A percentile compares a stretch with the other conserved stretches of the same genome.
Evolutionary conservation across 2,888 invertebrate species (phyloP).

Genomic region (Zaprionus obscuricornis): DNA sequence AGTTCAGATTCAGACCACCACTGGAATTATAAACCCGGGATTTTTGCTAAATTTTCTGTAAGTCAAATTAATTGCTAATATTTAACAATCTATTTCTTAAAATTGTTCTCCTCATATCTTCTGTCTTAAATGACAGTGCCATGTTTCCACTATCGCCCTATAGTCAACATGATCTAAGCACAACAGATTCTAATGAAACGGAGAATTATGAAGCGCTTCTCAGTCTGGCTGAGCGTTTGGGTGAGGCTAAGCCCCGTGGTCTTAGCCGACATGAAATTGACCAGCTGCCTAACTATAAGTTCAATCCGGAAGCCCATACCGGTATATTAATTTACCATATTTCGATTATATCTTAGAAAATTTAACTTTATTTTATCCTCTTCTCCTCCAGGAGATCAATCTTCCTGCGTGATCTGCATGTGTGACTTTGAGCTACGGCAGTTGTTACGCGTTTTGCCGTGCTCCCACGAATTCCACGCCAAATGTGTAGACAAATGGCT

Average conservation of each 20-base stretch:
- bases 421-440: conserved; percentile 97
- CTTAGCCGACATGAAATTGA: conserved; percentile 94
- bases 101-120: no score
- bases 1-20: conserved; percentile 82
- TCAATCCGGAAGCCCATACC: conserved; percentile 89
- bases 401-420: conserved; percentile 97
- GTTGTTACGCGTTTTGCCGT: conserved; percentile 94
- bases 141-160: conserved; percentile 96
- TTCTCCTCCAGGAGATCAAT: conserved; percentile 71
- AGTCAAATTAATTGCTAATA: conserved; percentile 59
- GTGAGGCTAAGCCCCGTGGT: conserved; percentile 97
- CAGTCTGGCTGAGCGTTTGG: conserved; percentile 94
- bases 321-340: conserved; percentile 80
- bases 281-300: conserved; percentile 95
- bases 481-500: conserved; percentile 99
- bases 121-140: no score
- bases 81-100: not conserved
- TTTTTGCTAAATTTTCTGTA: conserved; percentile 93
- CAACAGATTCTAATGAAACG: conserved; percentile 90
- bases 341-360: not conserved
- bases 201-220: conserved; percentile 96
- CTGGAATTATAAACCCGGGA: conserved; percentile 87
- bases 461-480: conserved; percentile 97
- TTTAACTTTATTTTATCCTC: not conserved
- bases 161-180: conserved; percentile 89